Evolutionary conservation across 2,888 invertebrate species (phyloP), one percentile per base, ranked within the genome.

Genomic region (Synergus itoensis): DNA sequence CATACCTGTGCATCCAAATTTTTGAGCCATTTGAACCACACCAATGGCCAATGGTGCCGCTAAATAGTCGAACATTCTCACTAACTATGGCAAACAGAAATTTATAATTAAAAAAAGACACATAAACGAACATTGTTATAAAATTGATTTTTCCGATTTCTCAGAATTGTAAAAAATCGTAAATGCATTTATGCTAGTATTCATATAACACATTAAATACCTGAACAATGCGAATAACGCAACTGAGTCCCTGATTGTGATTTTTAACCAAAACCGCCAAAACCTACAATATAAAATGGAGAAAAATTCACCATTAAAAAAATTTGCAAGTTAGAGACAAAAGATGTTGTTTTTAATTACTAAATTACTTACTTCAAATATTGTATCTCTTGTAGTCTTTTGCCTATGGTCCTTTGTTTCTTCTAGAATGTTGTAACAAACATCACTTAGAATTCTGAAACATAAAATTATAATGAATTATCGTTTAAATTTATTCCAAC

Each of bases 211-310:
- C n/a, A 53, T 53, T 21, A 81, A 76, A 76, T 87, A 94, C 94
- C 92, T 91, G 94, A 87, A 91, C 95, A 79, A 96, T 93, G 88
- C 96, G 95, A 8, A 96, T 94, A 1, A 96, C 94, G 90, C 96
- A 97, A 45, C 95, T 94, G 64, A 96, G 94, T 0, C 96, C 96
- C 92, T 98, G 97, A 89, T 96, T 97, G 90, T 97, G 97, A 76
- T 94, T 95, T 90, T 96, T 97, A 28, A 98, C 95, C 65, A 98
- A 94, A 3, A 95, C 94, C 16, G 97, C 98, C 80, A 98, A 93
- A 60, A 98, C 94, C 93, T 97, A 96, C 95, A 7, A 83, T 77
- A 67, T 14, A 3, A 14, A 48, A 77, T 57, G 45, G 14, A 53
- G 45, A 65, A 36, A 63, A 21, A 76, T 21, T 62, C 7, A n/a